Conservation (phyloP, 2,888 invertebrate genomes). For the Watsonalla binaria region DNA sequence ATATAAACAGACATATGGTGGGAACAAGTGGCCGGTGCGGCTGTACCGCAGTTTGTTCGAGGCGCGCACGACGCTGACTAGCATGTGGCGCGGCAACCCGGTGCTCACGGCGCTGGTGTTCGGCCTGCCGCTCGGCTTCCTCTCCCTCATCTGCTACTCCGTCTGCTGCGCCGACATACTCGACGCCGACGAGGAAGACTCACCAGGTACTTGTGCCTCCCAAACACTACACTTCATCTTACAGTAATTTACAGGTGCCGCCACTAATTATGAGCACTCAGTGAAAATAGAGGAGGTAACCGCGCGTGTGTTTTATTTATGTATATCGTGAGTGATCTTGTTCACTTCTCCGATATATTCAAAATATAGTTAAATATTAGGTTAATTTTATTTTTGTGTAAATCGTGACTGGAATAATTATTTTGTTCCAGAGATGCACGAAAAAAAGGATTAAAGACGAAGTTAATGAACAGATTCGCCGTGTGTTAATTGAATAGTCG, state of each 20-base stretch:
- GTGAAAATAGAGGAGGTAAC: no score
- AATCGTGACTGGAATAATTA: neutral
- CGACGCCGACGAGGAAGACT: constrained; percentile 91
- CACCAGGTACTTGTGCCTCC: constrained; percentile 36
- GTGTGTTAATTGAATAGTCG: no score
- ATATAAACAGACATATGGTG: constrained; percentile 86
- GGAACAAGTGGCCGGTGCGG: constrained; percentile 86
- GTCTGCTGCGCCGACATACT: constrained; percentile 97
- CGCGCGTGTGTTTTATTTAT: no score
- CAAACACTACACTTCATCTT: no score
- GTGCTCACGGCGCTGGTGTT: constrained; percentile 95
- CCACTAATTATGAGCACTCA: no score
- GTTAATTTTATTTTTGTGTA: neutral
- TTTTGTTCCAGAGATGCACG: constrained; percentile 1
- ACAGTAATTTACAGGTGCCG: no score
- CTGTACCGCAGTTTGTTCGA: constrained; percentile 91
- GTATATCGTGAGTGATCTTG: no score
- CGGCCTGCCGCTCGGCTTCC: constrained; percentile 94
- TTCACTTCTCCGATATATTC: no score
- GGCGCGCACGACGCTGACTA: constrained; percentile 85
- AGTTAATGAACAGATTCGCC: no score
- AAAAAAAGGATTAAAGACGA: neutral
- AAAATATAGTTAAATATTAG: neutral
- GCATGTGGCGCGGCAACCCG: constrained; percentile 96
- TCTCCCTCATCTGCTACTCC: constrained; percentile 96